phyloP scores from a whole-genome alignment of 2,797 vertebrate species.

The Pseudochirops corinnae region DNA sequence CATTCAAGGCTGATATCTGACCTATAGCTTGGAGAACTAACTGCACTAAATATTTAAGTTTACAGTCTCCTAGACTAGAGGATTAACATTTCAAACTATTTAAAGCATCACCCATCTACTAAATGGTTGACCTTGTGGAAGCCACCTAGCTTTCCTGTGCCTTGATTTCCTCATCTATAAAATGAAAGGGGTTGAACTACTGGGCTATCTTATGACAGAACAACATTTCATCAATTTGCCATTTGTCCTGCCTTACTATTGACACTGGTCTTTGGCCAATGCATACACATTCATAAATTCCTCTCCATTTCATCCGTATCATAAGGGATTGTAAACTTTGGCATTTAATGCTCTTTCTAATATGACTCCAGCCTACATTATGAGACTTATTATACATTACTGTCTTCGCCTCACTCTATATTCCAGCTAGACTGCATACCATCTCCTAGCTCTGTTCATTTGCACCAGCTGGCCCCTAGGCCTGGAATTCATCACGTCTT shows the following conservation, averaged over 20 bases:
- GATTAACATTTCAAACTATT: background rate
- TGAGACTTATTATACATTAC: background rate
- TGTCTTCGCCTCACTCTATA: constrained; percentile 1
- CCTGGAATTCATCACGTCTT: background rate
- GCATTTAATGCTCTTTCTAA: background rate
- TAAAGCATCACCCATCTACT: background rate
- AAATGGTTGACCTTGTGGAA: background rate
- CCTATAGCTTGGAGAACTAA: background rate
- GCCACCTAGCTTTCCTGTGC: background rate
- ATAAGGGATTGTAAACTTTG: constrained; percentile 20
- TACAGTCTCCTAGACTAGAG: background rate
- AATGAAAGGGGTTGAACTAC: background rate
- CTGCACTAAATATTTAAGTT: background rate
- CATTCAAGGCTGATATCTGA: background rate
- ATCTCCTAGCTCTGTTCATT: background rate
- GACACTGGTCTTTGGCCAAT: background rate
- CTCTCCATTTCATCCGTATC: background rate
- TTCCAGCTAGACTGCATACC: background rate
- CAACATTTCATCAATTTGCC: background rate
- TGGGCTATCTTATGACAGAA: background rate
- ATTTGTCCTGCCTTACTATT: background rate
- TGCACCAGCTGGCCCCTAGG: accelerated
- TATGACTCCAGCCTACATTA: background rate
- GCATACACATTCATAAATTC: background rate
- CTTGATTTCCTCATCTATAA: background rate